Conservation (phyloP, 1,140 invertebrate genomes). For the Lepeophtheirus salmonis region DNA sequence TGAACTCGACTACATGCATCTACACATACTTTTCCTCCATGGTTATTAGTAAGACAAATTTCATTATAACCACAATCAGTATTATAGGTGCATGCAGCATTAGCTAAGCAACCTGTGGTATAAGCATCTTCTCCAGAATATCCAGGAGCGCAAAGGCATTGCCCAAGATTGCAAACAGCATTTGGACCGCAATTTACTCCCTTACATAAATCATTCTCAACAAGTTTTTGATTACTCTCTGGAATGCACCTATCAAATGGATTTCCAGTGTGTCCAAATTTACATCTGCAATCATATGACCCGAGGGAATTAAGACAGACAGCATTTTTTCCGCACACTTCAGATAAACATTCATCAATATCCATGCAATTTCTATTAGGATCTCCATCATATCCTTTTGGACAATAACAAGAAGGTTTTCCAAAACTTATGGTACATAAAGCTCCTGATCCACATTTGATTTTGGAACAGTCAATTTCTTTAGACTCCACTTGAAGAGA, state of each 20-base stretch:
- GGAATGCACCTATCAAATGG: constrained; percentile 51
- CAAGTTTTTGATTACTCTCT: neutral
- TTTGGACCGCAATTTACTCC: constrained; percentile 53
- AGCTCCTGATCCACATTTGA: constrained; percentile 53
- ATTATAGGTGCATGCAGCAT: constrained; percentile 50
- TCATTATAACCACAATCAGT: constrained; percentile 54
- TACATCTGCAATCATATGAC: constrained; percentile 65
- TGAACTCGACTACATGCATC: constrained; percentile 66
- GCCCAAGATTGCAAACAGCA: constrained; percentile 54
- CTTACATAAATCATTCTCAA: constrained; percentile 45
- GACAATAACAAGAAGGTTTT: constrained; percentile 57
- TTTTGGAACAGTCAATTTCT: constrained; percentile 48
- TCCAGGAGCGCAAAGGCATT: constrained; percentile 55
- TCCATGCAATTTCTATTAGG: constrained; percentile 59
- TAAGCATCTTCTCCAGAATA: constrained; percentile 56
- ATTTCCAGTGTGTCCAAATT: constrained; percentile 57
- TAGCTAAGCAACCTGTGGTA: constrained; percentile 24
- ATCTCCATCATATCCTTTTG: constrained; percentile 59
- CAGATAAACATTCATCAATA: constrained; percentile 57
- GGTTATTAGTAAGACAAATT: constrained; percentile 43
- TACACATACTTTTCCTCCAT: constrained; percentile 37
- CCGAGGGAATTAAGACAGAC: constrained; percentile 70
- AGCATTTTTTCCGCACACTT: constrained; percentile 62
- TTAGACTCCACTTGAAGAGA: constrained; percentile 34
- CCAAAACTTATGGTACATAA: constrained; percentile 50